Conservation (phyloP, 2,888 invertebrate species). For the Ligdia adustata region DNA sequence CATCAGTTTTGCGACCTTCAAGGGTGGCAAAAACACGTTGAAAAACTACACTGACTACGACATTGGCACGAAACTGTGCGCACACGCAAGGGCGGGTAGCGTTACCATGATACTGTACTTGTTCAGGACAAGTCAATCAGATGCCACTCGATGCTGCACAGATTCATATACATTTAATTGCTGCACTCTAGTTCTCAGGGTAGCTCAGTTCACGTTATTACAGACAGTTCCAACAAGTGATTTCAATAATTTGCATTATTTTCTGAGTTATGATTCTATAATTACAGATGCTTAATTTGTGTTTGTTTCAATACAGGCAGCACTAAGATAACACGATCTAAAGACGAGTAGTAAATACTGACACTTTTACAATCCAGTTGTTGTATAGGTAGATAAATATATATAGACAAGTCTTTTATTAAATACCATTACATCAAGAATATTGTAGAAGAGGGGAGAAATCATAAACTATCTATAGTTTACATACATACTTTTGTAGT, state of each 20-base stretch:
- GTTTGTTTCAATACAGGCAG: too few relatives aligned
- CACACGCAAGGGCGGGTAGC: conserved; percentile 74
- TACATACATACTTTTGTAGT: too few relatives aligned
- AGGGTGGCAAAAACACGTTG: conserved; percentile 67
- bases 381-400: too few relatives aligned
- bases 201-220: conserved; percentile 17
- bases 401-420: too few relatives aligned
- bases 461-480: too few relatives aligned
- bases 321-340: not conserved
- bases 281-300: too few relatives aligned
- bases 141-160: conserved; percentile 25
- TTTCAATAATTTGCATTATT: not conserved
- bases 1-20: conserved; percentile 72
- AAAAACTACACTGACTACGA: conserved; percentile 62
- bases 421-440: too few relatives aligned
- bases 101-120: conserved; percentile 43
- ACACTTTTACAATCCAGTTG: too few relatives aligned
- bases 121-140: conserved; percentile 37
- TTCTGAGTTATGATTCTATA: not conserved
- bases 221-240: conserved; percentile 1
- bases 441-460: too few relatives aligned
- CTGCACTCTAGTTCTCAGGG: conserved; percentile 22
- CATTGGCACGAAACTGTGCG: conserved; percentile 76
- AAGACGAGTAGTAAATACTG: too few relatives aligned
- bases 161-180: conserved; percentile 30